These are phyloP conservation scores for Riptortus pedestris DNA, from an alignment of 1,140 invertebrate genomes.

Conservation along the genomic window DNA sequence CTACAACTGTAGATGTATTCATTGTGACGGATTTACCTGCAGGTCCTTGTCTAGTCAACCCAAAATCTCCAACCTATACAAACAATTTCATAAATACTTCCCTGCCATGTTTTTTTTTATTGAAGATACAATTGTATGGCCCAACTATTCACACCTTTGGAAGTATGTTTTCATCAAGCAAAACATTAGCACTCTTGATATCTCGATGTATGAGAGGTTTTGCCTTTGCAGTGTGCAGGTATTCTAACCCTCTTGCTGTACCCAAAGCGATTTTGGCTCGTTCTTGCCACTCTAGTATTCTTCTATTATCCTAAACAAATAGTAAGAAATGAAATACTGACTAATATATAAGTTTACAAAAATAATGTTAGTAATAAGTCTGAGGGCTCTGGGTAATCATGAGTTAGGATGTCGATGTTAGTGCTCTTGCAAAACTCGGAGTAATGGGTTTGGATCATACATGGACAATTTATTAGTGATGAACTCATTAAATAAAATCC, in stretches of 20 bases:
- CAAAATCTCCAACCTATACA: conserved; percentile 59
- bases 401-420: no score
- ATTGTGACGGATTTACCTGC: conserved; percentile 37
- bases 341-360: no score
- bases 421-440: no score
- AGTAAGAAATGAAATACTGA: background rate
- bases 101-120: no score
- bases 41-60: conserved; percentile 46
- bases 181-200: conserved; percentile 65
- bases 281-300: conserved; percentile 39
- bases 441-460: no score
- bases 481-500: no score
- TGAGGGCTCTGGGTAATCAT: no score
- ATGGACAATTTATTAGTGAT: no score
- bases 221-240: conserved; percentile 47
- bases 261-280: conserved; percentile 49
- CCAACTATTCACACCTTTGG: conserved; percentile 51
- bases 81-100: no score
- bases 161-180: conserved; percentile 48
- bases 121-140: no score
- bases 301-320: conserved; percentile 33
- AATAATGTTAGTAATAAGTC: no score
- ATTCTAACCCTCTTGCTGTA: conserved; percentile 48
- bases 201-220: conserved; percentile 58
- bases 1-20: conserved; percentile 47